Evolutionary conservation across 2,113 vertebrate genomes (phyloP).

Genomic region (Corythoichthys haematopterus): DNA sequence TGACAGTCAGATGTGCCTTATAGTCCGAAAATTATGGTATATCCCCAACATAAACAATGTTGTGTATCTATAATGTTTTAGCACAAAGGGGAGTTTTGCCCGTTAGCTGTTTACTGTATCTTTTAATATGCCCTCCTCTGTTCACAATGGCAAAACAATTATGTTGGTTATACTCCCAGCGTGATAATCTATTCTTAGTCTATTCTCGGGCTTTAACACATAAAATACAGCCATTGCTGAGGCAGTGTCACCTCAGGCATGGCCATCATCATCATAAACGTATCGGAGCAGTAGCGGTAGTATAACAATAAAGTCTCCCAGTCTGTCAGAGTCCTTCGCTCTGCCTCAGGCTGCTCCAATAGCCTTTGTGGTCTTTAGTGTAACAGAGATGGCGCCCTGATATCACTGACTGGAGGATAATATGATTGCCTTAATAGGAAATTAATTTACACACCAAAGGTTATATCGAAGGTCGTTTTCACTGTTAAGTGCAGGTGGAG

Average conservation of each 20-base stretch:
- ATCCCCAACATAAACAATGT: not conserved
- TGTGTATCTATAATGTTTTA: not conserved
- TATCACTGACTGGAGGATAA: slow-evolving; percentile 42
- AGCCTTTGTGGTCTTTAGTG: slow-evolving; percentile 25
- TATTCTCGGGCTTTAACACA: slow-evolving; percentile 10
- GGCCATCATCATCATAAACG: slow-evolving; percentile 51
- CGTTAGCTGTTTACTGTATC: not conserved
- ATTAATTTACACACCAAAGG: slow-evolving; percentile 46
- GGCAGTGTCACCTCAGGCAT: slow-evolving; percentile 33
- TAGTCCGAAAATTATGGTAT: not conserved
- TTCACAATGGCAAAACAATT: not conserved
- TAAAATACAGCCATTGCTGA: slow-evolving; percentile 32
- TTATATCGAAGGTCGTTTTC: slow-evolving; percentile 40
- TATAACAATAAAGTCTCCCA: slow-evolving; percentile 24
- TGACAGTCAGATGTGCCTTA: too few relatives aligned
- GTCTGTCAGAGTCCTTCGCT: not conserved
- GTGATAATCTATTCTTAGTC: not conserved
- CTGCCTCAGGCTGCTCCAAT: slow-evolving; percentile 13
- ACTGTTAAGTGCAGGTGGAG: slow-evolving; percentile 26
- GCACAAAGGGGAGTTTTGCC: not conserved
- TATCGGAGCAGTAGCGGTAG: slow-evolving; percentile 30
- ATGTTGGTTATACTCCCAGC: not conserved
- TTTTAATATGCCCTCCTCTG: not conserved
- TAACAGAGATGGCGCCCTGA: slow-evolving; percentile 37
- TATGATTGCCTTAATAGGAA: slow-evolving; percentile 47